Base-by-base conservation (phyloP, 2,797 vertebrate genomes). In the Steatocranus sp. region DNA sequence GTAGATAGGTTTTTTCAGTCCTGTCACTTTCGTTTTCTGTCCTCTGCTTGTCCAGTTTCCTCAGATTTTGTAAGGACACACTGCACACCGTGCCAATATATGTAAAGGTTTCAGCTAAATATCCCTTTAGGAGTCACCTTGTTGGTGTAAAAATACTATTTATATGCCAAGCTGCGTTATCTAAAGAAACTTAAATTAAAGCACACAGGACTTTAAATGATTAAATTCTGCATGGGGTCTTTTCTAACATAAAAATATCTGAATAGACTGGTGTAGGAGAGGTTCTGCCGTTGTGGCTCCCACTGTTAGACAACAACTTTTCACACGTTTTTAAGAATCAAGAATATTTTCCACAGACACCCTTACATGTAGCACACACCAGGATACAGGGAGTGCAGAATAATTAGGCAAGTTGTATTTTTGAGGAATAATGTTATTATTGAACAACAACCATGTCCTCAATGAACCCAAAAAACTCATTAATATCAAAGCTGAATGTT, bases 221-320 rank as follows among this genome's bases (percentile, higher is more conserved):
- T 38, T 63, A 5, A 63, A 20, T 23, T 38, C 34, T 63, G 11
- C 34, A 20, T 20, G 3, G n/a, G 34, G 12, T 66, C 34, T 66
- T 66, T 63, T 63, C 36, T 41, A 23, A 38, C 7, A 23, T 66
- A 38, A 4, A 66, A 66, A 9, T 41, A 23, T 66, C 34, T 66
- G n/a, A 23, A 66, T 38, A 23, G 3, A 38, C 7, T 38, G 12
- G n/a, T 15, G 12, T 38, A 66, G 61, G n/a, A 10, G 34, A n/a
- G 0, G 58, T 61, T 34, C 10, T 34, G 56, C 30, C 1, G 1
- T 34, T 58, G 3, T 58, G 0, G 17, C 30, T 58, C 17, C 30
- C 30, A 1, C 30, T 61, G 56, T n/a, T 0, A 63, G 32, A 36
- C 58, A 5, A 20, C 15, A 61, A 34, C n/a, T 63, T 38, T 23